A percentile compares a stretch with the other conserved stretches of the same genome.
Conservation (phyloP, 2,888 invertebrate species). For the Dolichopus griseipennis region DNA sequence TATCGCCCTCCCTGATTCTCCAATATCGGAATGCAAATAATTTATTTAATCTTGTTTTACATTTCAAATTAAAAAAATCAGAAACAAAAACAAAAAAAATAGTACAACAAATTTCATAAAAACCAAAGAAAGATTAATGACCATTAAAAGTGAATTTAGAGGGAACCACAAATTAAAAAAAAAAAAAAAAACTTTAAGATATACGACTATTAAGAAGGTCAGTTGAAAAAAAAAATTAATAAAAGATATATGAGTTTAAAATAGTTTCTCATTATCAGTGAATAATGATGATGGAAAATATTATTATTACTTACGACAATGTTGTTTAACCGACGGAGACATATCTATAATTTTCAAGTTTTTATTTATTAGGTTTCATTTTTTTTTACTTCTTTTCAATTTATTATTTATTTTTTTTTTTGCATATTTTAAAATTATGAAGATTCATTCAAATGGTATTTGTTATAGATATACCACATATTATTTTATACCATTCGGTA, state of each 20-base stretch:
- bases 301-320: not conserved
- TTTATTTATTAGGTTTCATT: not conserved
- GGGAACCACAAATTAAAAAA: not conserved
- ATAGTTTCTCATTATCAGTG: conserved; percentile 6
- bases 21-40: not conserved
- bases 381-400: not conserved
- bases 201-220: not conserved
- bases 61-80: not conserved
- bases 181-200: not conserved
- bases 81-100: not conserved
- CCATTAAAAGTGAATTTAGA: conserved; percentile 4
- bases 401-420: not conserved
- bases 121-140: not conserved
- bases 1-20: not conserved
- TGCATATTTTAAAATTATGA: no score
- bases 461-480: no score
- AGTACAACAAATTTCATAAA: not conserved
- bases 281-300: conserved; percentile 4
- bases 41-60: not conserved
- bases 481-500: no score
- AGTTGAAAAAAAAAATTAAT: not conserved
- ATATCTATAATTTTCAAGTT: not conserved
- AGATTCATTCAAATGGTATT: no score
- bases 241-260: conserved; percentile 4
- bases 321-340: not conserved